Base-by-base conservation (phyloP, 2,888 invertebrate genomes). In the Lydus trimaculatus region DNA sequence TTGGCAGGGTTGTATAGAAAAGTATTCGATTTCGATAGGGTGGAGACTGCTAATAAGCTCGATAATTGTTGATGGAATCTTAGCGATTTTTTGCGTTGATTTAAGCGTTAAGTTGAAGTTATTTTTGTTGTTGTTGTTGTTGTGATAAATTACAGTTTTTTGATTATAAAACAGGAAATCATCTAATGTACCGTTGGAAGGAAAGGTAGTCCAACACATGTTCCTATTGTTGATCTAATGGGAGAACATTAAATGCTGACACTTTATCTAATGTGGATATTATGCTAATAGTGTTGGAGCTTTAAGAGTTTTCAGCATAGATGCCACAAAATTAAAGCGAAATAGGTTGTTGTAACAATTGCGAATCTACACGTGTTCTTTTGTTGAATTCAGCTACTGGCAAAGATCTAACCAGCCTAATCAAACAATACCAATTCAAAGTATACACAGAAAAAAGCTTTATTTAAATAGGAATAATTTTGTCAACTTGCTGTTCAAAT, bases 261-360 rank as follows among this genome's bases (percentile, higher is more conserved):
- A 78, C 73, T 70, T 76, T 72, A 74, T 72, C 75, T 80, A 79
- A 80, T 80, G 80, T 79, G 75, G 73, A 80, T 79, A 80, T 77
- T 80, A 80, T 80, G 79, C 68, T 76, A 80, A 80, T 80, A 67
- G 58, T 62, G 69, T 58, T 65, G 71, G 72, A 6, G 39, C 1
- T 8, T 43, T 17, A 7, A 43, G 4, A 43, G 4, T n/a, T 17
- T 43, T 43, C 6, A 43, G 11, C 3, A 17, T 43, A 17, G n/a
- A 43, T 43, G 5, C 6, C n/a, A 43, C 5, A n/a, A 17, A n/a
- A 43, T 43, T 43, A 43, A n/a, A 17, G 20, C 20, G 20, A n/a
- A n/a, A n/a, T n/a, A 11, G 2, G 3, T n/a, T n/a, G n/a, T 39
- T 43, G 17, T 7, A 43, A 43, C 43, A 43, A 56, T 25, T 56